phyloP scores from a whole-genome alignment of 2,113 vertebrate genomes.

The Tachycineta bicolor region DNA sequence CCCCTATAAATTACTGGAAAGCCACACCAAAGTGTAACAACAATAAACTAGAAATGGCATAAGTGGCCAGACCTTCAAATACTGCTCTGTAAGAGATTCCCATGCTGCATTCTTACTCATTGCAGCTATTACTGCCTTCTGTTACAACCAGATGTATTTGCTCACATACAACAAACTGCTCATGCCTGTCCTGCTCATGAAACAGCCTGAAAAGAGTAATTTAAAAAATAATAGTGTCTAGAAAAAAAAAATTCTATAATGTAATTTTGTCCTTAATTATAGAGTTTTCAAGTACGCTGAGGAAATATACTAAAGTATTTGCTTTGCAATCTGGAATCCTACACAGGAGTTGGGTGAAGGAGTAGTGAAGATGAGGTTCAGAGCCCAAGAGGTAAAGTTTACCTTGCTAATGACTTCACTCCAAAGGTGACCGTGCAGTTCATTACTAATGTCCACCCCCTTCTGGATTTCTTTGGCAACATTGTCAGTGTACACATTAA shows the following conservation, averaged over 20 bases:
- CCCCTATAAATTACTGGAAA: slow-evolving; percentile 73
- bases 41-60: slow-evolving; percentile 71
- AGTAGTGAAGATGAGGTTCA: not conserved
- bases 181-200: not conserved
- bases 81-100: not conserved
- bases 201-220: not conserved
- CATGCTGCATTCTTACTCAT: not conserved
- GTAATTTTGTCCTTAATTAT: not conserved
- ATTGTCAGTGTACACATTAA: not conserved
- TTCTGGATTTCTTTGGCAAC: slow-evolving; percentile 11
- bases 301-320: not conserved
- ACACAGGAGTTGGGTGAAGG: not conserved
- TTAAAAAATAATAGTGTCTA: not conserved
- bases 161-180: not conserved
- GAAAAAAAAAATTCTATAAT: not conserved
- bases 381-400: not conserved
- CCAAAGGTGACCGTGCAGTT: not conserved
- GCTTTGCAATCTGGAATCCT: not conserved
- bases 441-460: not conserved
- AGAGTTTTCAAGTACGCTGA: not conserved
- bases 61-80: slow-evolving; percentile 38
- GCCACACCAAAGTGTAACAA: slow-evolving; percentile 64
- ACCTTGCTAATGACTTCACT: not conserved
- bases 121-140: not conserved
- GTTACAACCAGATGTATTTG: not conserved